Conservation (phyloP, 2,888 invertebrate species). For the Acanthosepion pharaonis region DNA sequence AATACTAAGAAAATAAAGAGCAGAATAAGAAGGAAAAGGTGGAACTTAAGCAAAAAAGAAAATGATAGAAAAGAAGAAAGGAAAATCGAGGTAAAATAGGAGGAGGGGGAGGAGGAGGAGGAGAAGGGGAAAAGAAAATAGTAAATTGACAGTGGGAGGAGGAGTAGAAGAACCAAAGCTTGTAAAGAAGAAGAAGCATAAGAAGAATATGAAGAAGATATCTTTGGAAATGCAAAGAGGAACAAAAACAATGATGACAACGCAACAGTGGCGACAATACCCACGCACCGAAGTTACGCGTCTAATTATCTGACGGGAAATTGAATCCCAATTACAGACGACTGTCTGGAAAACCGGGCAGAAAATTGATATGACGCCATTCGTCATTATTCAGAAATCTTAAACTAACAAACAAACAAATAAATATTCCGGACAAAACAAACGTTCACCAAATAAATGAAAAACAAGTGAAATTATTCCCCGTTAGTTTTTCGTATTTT, state of each 20-base stretch:
- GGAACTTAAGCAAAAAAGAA: too few relatives aligned
- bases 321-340: not conserved
- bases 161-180: too few relatives aligned
- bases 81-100: too few relatives aligned
- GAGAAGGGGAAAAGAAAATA: too few relatives aligned
- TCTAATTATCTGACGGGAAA: not conserved
- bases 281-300: not conserved
- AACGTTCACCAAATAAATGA: not conserved
- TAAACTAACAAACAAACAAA: not conserved
- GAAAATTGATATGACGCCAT: slow-evolving; percentile 35
- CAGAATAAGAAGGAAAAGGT: too few relatives aligned
- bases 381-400: not conserved
- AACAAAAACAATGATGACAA: too few relatives aligned
- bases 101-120: too few relatives aligned
- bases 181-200: not conserved
- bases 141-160: too few relatives aligned
- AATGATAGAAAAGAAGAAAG: too few relatives aligned
- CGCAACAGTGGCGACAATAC: not conserved
- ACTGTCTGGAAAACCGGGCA: not conserved
- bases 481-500: not conserved
- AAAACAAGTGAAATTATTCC: too few relatives aligned
- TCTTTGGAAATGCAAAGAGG: not conserved
- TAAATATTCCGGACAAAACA: not conserved
- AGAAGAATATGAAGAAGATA: not conserved
- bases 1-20: too few relatives aligned